Evolutionary conservation across 2,797 vertebrate genomes (phyloP).

Genomic region (Spheniscus humboldti): DNA sequence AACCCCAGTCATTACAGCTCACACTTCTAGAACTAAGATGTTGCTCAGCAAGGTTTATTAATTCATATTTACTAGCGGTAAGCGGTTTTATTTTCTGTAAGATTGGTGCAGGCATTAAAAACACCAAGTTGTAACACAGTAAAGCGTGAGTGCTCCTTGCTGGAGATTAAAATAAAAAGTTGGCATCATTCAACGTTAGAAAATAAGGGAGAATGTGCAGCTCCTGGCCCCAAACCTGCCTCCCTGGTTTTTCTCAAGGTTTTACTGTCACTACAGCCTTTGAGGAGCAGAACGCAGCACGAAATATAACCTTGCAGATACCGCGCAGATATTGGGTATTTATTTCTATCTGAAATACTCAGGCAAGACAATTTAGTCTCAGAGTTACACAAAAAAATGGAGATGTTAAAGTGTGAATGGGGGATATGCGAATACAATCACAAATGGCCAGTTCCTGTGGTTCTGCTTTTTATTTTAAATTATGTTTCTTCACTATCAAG

Average conservation of each 20-base stretch:
- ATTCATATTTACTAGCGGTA: not conserved
- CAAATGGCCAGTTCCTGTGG: not conserved
- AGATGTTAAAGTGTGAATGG: not conserved
- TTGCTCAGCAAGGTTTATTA: conserved; percentile 9
- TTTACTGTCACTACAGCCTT: conserved; percentile 18
- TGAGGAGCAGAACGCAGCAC: not conserved
- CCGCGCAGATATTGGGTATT: not conserved
- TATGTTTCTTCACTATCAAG: not conserved
- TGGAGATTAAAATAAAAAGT: conserved; percentile 6
- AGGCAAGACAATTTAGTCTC: not conserved
- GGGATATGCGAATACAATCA: not conserved
- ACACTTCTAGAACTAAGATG: not conserved
- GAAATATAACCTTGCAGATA: not conserved
- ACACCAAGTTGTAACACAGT: not conserved
- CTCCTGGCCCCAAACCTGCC: not conserved
- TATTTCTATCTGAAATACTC: not conserved
- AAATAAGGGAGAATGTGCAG: not conserved
- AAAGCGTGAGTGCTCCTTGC: not conserved
- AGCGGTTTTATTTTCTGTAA: conserved; percentile 17
- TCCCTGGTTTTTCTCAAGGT: not conserved
- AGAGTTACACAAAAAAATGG: not conserved
- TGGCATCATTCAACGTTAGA: not conserved
- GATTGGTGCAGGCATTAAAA: not conserved
- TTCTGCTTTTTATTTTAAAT: not conserved
- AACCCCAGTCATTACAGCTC: not conserved